Conservation (phyloP, 2,113 vertebrate genomes). For the Panurus biarmicus region DNA sequence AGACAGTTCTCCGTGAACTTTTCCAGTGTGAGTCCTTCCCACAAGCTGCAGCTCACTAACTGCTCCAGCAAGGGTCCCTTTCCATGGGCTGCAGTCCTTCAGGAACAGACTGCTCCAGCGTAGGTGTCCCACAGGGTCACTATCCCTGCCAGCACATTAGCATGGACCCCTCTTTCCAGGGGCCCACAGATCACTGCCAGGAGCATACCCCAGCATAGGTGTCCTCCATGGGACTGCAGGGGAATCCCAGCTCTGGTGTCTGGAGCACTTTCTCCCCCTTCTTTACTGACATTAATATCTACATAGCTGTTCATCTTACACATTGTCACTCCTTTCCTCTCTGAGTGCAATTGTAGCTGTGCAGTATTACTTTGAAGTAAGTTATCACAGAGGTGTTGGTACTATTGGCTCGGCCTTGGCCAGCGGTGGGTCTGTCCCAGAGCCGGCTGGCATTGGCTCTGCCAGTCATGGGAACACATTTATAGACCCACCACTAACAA, state of each 20-base stretch:
- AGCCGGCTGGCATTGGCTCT: background rate
- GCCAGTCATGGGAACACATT: background rate
- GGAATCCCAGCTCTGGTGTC: background rate
- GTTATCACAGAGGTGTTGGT: too few species aligned
- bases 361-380: background rate
- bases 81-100: background rate
- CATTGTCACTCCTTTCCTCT: background rate
- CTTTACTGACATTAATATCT: background rate
- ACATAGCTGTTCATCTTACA: background rate
- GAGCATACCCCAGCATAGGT: background rate
- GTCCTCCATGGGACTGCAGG: background rate
- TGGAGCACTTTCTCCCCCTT: background rate
- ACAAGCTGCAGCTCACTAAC: background rate
- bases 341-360: background rate
- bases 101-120: background rate
- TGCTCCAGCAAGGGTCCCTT: background rate
- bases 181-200: background rate
- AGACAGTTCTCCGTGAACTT: background rate
- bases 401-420: background rate
- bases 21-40: background rate
- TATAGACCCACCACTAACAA: background rate
- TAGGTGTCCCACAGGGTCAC: background rate
- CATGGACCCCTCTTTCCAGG: background rate
- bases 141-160: background rate
- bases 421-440: background rate